These are phyloP conservation scores for Diceros bicornis DNA, from an alignment of 2,797 vertebrate species.

Conservation along the genomic window DNA sequence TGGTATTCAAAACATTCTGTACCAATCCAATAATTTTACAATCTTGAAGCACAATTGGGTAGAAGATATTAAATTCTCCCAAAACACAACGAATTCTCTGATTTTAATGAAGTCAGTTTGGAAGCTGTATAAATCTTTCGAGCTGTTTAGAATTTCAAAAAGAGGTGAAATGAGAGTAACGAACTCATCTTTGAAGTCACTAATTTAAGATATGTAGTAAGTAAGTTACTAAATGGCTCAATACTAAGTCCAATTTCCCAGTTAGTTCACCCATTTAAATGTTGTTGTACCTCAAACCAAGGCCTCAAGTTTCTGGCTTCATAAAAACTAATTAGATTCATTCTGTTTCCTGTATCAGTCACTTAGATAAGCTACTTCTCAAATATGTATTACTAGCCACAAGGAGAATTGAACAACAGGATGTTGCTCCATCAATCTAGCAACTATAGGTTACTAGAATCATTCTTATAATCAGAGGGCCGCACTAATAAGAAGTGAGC, in stretches of 20 bases:
- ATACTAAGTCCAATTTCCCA: not conserved
- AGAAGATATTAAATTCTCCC: constrained; percentile 33
- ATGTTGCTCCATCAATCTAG: not conserved
- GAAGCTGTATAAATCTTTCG: constrained; percentile 51
- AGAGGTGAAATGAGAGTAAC: constrained; percentile 32
- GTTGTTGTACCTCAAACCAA: constrained; percentile 40
- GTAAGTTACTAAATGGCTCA: constrained; percentile 11
- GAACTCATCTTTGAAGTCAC: constrained; percentile 50
- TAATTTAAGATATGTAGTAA: not conserved
- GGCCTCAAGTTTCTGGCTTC: not conserved
- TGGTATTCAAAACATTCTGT: not conserved
- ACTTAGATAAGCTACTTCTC: constrained; percentile 44
- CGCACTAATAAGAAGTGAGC: constrained; percentile 30
- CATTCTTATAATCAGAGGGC: not conserved
- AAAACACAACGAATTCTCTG: constrained; percentile 21
- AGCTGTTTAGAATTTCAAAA: constrained; percentile 59
- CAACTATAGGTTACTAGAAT: constrained; percentile 44
- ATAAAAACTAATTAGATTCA: constrained; percentile 66
- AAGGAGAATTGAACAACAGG: constrained; percentile 11
- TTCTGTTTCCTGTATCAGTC: constrained; percentile 36
- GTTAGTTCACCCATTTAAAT: constrained; percentile 34
- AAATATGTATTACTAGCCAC: constrained; percentile 55
- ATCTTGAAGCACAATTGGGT: constrained; percentile 22
- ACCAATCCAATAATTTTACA: not conserved
- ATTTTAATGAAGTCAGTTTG: constrained; percentile 44